Evolutionary conservation across 2,888 invertebrate genomes (phyloP).

Genomic region (Gibbula magus): DNA sequence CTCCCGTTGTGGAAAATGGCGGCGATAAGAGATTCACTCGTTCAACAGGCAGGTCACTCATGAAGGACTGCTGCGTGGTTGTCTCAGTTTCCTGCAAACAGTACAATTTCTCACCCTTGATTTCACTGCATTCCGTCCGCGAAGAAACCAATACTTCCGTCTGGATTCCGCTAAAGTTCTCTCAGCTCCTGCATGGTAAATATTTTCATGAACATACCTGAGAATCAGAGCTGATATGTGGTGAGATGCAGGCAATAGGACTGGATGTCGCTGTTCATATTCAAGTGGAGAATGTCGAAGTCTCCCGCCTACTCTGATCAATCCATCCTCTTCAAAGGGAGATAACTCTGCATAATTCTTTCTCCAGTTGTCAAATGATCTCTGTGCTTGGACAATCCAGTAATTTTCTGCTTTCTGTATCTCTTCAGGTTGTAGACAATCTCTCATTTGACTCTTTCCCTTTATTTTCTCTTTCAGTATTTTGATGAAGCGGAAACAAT

Average conservation of each 20-base stretch:
- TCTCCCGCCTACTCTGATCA: slow-evolving; percentile 26
- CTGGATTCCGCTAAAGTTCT: slow-evolving; percentile 15
- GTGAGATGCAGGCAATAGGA: neutral
- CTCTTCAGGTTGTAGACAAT: no score
- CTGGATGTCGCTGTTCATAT: slow-evolving; percentile 13
- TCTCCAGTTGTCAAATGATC: neutral
- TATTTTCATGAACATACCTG: slow-evolving; percentile 8
- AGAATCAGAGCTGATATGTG: neutral
- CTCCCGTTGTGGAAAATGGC: slow-evolving; percentile 19
- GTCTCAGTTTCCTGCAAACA: slow-evolving; percentile 6
- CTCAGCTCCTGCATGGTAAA: slow-evolving; percentile 12
- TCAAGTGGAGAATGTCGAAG: neutral
- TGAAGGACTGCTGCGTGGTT: neutral
- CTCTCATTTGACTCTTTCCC: neutral
- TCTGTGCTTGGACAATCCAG: slow-evolving; percentile 12
- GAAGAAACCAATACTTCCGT: slow-evolving; percentile 9
- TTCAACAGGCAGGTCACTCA: slow-evolving; percentile 25
- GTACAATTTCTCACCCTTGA: slow-evolving; percentile 20
- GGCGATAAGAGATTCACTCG: slow-evolving; percentile 1
- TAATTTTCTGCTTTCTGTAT: neutral
- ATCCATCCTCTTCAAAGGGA: slow-evolving; percentile 4
- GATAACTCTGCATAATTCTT: neutral
- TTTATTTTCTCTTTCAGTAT: neutral
- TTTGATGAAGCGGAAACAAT: neutral
- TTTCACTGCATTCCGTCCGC: slow-evolving; percentile 16